Percentiles rank a stretch among this genome's conserved stretches.
Evolutionary conservation across 1,140 invertebrate genomes (phyloP).

Genomic region (Listronotus bonariensis): DNA sequence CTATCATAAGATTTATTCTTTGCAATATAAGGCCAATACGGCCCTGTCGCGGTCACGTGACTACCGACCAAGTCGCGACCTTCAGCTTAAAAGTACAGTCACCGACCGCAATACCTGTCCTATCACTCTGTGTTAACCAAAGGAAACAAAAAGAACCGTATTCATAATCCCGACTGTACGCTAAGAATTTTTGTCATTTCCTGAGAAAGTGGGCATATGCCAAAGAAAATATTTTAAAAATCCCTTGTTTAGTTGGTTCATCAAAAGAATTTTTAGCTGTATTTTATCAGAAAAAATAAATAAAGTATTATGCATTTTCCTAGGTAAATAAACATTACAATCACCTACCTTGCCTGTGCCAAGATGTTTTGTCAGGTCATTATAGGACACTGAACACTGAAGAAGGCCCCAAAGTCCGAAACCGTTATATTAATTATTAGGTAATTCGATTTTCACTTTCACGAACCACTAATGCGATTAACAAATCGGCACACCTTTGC

Average conservation of each 20-base stretch:
- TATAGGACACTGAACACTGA: neutral
- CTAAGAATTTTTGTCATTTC: constrained; percentile 16
- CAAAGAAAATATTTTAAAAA: neutral
- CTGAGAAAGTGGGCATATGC: constrained; percentile 6
- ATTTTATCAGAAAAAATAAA: too few relatives aligned
- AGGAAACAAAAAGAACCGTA: constrained; percentile 16
- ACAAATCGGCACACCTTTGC: constrained; percentile 26
- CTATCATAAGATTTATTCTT: too few relatives aligned
- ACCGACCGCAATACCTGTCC: constrained; percentile 38
- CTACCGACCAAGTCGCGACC: constrained; percentile 38
- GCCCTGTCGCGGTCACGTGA: constrained; percentile 38
- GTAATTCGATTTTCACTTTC: constrained; percentile 32
- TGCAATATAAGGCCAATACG: constrained; percentile 15
- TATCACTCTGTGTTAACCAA: constrained; percentile 24
- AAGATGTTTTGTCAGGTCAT: neutral
- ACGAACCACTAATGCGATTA: constrained; percentile 15
- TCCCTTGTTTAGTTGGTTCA: neutral
- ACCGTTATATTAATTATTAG: constrained; percentile 2
- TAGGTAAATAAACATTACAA: neutral
- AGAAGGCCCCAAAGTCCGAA: neutral
- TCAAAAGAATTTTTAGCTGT: too few relatives aligned
- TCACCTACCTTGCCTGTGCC: neutral
- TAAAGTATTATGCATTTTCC: too few relatives aligned
- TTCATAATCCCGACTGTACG: neutral
- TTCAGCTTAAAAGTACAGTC: constrained; percentile 41